Base-by-base conservation (phyloP, 2,888 invertebrate species). In the Macrosiphum euphorbiae region DNA sequence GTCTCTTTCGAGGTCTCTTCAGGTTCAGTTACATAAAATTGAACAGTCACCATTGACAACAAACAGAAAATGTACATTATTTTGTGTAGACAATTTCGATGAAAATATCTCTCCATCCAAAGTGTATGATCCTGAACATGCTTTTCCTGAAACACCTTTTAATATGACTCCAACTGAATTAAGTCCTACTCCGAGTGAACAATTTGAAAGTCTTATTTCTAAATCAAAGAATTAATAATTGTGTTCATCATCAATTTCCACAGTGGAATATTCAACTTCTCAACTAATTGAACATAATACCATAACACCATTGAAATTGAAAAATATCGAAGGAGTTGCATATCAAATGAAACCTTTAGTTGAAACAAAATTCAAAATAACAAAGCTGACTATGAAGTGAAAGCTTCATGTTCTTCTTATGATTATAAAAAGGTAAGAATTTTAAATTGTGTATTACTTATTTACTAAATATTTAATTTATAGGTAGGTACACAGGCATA, bases 1-100 rank as follows among this genome's bases (percentile, higher is more conserved):
- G 20, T 94, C 90, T n/a, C n/a, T n/a, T n/a, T n/a, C n/a, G n/a
- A n/a, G n/a, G n/a, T n/a, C n/a, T 61, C 90, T 94, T 58, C 90
- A 86, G 8, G 10, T 47, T 47, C 47, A 47, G 24, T 90, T 94
- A 28, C 90, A 67, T n/a, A 94, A 90, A 86, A 87, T 8, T 96
- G 96, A 95, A 96, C 78, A 86, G 50, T 94, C 94, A 11, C 92
- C 87, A 52, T 84, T 91, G 88, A 41, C 61, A 50, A 26, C n/a
- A 78, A 67, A 88, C 78, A 90, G 90, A 35, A 94, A 94, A 55
- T 67, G 94, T 50, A 78, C 91, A 52, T 85, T 94, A 85, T 94
- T 94, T 89, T 92, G 86, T 28, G 86, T 67, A n/a, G 92, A 91
- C 52, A 52, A 89, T 94, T 86, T 58, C 50, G 92, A 94, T 67